Percentiles rank a stretch among this genome's conserved stretches.
Evolutionary conservation across 2,113 vertebrate species (phyloP).

Genomic region (Illadopsis cleaveri): DNA sequence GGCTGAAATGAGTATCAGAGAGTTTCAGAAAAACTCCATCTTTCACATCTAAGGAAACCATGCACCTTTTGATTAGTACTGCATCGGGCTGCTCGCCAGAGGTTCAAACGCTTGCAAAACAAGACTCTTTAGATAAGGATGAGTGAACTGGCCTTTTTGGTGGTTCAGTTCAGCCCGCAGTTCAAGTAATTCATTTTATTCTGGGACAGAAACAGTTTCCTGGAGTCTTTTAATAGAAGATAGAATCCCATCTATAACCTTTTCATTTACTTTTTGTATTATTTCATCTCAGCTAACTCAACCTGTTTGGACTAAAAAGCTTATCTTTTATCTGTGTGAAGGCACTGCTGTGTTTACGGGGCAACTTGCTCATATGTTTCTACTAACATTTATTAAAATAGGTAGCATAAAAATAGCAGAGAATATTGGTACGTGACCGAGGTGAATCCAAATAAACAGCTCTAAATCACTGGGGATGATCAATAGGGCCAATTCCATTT

Average conservation of each 20-base stretch:
- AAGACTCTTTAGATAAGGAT: conserved; percentile 8
- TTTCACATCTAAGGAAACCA: conserved; percentile 43
- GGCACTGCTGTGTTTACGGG: neutral
- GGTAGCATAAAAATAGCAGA: neutral
- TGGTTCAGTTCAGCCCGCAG: neutral
- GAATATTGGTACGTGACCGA: neutral
- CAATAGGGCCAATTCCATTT: neutral
- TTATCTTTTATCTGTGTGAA: neutral
- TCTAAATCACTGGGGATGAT: neutral
- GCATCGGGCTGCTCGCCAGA: conserved; percentile 16
- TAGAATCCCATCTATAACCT: neutral
- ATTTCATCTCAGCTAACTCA: neutral
- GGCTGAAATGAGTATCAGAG: conserved; percentile 40
- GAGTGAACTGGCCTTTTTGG: neutral
- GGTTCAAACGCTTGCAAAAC: conserved; percentile 30
- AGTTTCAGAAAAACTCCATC: conserved; percentile 23
- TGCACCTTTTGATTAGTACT: conserved; percentile 37
- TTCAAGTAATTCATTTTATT: neutral
- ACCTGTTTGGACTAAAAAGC: neutral
- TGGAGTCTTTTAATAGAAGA: neutral
- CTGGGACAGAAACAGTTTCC: neutral
- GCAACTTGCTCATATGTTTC: neutral
- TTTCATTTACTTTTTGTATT: neutral
- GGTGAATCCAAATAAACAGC: neutral
- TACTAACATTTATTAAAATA: neutral